A percentile compares a stretch with the other conserved stretches of the same genome.
phyloP scores from a whole-genome alignment of 2,888 invertebrate species.

The Trimorus sp. region DNA sequence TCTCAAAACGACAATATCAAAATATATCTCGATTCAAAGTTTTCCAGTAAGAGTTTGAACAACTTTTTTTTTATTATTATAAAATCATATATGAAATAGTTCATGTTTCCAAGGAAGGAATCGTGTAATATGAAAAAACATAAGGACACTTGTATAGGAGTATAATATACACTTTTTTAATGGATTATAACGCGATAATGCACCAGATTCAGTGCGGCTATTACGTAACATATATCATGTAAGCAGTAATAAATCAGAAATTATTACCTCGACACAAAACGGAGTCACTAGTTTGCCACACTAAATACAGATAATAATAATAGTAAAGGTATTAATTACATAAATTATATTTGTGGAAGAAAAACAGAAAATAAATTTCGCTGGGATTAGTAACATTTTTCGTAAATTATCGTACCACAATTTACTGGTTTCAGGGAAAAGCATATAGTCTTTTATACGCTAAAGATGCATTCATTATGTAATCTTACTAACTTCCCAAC shows the following conservation, averaged over 20 bases:
- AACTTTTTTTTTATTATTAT: too few species aligned
- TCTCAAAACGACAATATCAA: too few species aligned
- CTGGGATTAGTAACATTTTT: neutral
- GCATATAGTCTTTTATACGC: too few species aligned
- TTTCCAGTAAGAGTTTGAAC: too few species aligned
- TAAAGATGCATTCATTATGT: too few species aligned
- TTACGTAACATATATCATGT: slow-evolving; percentile 46
- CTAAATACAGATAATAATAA: slow-evolving; percentile 26
- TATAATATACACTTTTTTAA: slow-evolving; percentile 39
- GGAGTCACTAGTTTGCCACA: slow-evolving; percentile 49
- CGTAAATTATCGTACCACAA: neutral
- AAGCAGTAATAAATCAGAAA: slow-evolving; percentile 57
- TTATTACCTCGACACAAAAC: slow-evolving; percentile 54
- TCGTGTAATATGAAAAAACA: slow-evolving; percentile 6
- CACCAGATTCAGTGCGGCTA: slow-evolving; percentile 48
- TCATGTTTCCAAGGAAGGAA: too few species aligned
- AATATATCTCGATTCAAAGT: too few species aligned
- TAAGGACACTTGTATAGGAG: slow-evolving; percentile 8
- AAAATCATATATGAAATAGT: too few species aligned
- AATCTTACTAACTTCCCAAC: too few species aligned
- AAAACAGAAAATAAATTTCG: slow-evolving; percentile 19
- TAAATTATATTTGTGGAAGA: slow-evolving; percentile 13
- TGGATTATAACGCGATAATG: slow-evolving; percentile 51
- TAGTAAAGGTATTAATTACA: slow-evolving; percentile 30
- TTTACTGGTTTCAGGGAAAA: too few species aligned